Evolutionary conservation across 2,888 invertebrate genomes (phyloP), one percentile per base, ranked within the genome.

Genomic region (Dioctria linearis): DNA sequence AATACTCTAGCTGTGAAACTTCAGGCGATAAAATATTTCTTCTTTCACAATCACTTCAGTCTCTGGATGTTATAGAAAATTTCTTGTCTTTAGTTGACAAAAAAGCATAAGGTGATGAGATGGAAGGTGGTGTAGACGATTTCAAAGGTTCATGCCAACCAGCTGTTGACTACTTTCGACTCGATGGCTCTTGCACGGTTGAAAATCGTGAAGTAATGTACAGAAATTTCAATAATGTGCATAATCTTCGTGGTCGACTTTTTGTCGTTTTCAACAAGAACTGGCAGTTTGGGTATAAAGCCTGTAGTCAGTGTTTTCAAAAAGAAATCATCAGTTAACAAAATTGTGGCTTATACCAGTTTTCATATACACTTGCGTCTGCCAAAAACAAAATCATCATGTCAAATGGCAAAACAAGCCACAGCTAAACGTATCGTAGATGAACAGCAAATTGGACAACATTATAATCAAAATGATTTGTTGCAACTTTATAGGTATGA

Each of bases 281-380:
- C 99, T 76, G 99, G 99, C 49, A 98, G 98, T 0, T 91, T 99
- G 73, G 99, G 99, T 80, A 99, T 99, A 83, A 99, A 99, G 91
- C 90, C 99, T 86, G 95, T 97, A 5, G 97, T n/a, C n/a, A n/a
- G n/a, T n/a, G n/a, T n/a, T n/a, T n/a, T n/a, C n/a, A n/a, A n/a
- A n/a, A n/a, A n/a, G n/a, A n/a, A n/a, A n/a, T n/a, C n/a, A n/a
- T n/a, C n/a, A n/a, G n/a, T n/a, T n/a, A n/a, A n/a, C n/a, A n/a
- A n/a, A n/a, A n/a, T n/a, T n/a, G n/a, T n/a, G n/a, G n/a, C n/a
- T n/a, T n/a, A n/a, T n/a, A n/a, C n/a, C n/a, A n/a, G n/a, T n/a
- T n/a, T n/a, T n/a, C n/a, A n/a, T n/a, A n/a, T n/a, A n/a, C n/a
- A n/a, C n/a, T n/a, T n/a, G n/a, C n/a, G n/a, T n/a, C n/a, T n/a